Conservation (phyloP, 2,797 vertebrate genomes). For the Argyrosomus regius region DNA sequence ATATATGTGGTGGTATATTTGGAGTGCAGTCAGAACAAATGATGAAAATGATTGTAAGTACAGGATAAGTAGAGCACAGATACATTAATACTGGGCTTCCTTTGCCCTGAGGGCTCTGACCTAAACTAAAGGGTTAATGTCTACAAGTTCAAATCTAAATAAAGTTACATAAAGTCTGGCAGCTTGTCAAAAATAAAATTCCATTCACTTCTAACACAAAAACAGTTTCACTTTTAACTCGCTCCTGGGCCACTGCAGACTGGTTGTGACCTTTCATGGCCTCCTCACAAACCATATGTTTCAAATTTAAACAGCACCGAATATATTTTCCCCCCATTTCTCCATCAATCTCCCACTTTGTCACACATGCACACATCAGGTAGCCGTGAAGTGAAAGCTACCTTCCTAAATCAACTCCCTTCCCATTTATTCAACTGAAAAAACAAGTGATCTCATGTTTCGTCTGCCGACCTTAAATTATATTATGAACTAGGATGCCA, state of each 20-base stretch:
- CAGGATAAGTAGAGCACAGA: background rate
- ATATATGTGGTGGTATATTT: background rate
- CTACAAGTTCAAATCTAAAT: background rate
- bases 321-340: slow-evolving; percentile 41
- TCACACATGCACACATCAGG: slow-evolving; percentile 61
- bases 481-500: slow-evolving; percentile 64
- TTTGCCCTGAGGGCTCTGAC: background rate
- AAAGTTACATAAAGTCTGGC: slow-evolving; percentile 32
- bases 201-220: slow-evolving; percentile 8
- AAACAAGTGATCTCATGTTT: slow-evolving; percentile 77
- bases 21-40: background rate
- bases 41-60: background rate
- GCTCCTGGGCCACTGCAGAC: slow-evolving; percentile 30
- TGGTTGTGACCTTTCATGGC: slow-evolving; percentile 45
- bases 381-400: slow-evolving; percentile 55
- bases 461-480: slow-evolving; percentile 45
- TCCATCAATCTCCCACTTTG: slow-evolving; percentile 53
- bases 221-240: slow-evolving; percentile 30
- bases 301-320: slow-evolving; percentile 61
- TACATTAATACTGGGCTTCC: background rate
- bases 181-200: slow-evolving; percentile 45
- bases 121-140: background rate
- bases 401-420: slow-evolving; percentile 61
- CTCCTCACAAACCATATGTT: slow-evolving; percentile 69
- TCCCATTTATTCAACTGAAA: slow-evolving; percentile 65